Conservation (phyloP, 1,140 invertebrate genomes). For the Pemphigus obesinymphae region DNA sequence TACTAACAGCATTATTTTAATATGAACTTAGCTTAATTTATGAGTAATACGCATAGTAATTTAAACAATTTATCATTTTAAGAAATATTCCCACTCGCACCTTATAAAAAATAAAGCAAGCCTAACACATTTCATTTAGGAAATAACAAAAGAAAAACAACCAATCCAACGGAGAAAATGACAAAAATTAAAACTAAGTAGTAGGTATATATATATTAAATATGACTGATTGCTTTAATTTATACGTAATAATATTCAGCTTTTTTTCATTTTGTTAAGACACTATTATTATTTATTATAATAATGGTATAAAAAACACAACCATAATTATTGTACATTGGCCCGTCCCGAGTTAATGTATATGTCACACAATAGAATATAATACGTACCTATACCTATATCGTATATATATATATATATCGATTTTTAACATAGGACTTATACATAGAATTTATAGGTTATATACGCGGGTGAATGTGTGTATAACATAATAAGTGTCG, state of each 20-base stretch:
- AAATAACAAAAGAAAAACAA: not conserved
- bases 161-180: not conserved
- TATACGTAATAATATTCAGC: not conserved
- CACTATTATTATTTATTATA: not conserved
- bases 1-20: not conserved
- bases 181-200: not conserved
- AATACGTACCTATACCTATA: too few relatives aligned
- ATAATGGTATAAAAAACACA: not conserved
- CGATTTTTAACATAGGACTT: too few relatives aligned
- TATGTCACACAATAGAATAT: not conserved
- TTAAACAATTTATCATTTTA: not conserved
- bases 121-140: not conserved
- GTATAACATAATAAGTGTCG: not conserved
- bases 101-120: not conserved
- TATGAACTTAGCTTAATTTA: not conserved
- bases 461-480: not conserved
- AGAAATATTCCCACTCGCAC: not conserved
- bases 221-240: not conserved
- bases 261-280: not conserved
- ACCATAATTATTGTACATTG: not conserved
- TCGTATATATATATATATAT: not conserved
- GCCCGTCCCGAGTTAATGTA: not conserved
- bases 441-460: not conserved
- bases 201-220: not conserved
- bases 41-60: not conserved